Conservation (phyloP, 2,888 invertebrate species). For the Atherix ibis region DNA sequence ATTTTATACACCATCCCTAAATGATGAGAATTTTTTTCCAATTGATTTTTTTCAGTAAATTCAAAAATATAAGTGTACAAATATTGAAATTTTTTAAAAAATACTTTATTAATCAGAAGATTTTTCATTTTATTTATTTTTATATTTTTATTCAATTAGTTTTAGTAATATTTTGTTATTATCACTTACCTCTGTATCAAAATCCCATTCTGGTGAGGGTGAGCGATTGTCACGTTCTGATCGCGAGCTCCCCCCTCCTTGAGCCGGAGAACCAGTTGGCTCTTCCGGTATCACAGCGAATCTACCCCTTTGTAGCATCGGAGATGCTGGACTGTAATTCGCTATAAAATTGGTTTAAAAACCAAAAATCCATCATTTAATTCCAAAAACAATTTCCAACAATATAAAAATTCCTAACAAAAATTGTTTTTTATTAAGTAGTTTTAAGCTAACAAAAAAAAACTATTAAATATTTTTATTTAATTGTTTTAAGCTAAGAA, state of each 20-base stretch:
- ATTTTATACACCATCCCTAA: too few species aligned
- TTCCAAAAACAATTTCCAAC: constrained; percentile 1
- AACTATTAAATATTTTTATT: too few species aligned
- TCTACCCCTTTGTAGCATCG: constrained; percentile 30
- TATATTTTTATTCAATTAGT: too few species aligned
- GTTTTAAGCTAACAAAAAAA: too few species aligned
- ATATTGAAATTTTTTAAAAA: too few species aligned
- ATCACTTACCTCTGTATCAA: constrained; percentile 25
- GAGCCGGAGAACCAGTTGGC: constrained; percentile 29
- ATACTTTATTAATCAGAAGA: too few species aligned
- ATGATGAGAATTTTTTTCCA: too few species aligned
- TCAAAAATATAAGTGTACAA: too few species aligned
- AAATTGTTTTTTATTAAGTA: not conserved
- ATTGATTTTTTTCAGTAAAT: too few species aligned
- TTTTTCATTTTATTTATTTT: too few species aligned
- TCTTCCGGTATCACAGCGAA: constrained; percentile 35
- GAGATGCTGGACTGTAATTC: constrained; percentile 31
- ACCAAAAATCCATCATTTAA: not conserved
- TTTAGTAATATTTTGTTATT: too few species aligned
- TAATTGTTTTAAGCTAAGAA: too few species aligned
- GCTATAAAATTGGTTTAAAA: constrained; percentile 19
- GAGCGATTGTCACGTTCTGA: constrained; percentile 20
- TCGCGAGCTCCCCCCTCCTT: constrained; percentile 21
- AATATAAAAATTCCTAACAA: not conserved
- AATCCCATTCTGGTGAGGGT: constrained; percentile 34